phyloP scores from a whole-genome alignment of 1,140 invertebrate species.

The Plodia interpunctella region DNA sequence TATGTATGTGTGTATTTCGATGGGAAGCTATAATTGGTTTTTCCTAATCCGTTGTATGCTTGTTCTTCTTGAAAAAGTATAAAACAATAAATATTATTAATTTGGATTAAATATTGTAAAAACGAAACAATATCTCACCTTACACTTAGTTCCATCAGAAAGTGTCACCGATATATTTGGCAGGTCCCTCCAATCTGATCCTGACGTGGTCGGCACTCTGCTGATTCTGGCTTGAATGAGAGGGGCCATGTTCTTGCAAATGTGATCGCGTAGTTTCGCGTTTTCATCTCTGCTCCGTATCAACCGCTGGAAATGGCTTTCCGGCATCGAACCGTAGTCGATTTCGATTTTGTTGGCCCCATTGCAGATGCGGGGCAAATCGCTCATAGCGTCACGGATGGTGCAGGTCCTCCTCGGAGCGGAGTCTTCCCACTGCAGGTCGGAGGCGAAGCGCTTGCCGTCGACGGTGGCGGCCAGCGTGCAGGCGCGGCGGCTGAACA shows the following conservation, averaged over 20 bases:
- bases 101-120: background rate
- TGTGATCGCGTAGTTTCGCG: slow-evolving; percentile 84
- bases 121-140: slow-evolving; percentile 40
- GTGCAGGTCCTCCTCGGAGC: slow-evolving; percentile 86
- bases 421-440: slow-evolving; percentile 75
- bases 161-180: slow-evolving; percentile 87
- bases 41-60: no score
- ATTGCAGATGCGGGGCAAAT: slow-evolving; percentile 87
- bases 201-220: slow-evolving; percentile 85
- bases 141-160: slow-evolving; percentile 82
- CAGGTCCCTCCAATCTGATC: slow-evolving; percentile 92
- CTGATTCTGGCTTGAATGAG: slow-evolving; percentile 88
- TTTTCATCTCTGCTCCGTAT: slow-evolving; percentile 80
- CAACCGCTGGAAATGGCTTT: slow-evolving; percentile 87
- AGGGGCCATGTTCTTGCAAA: slow-evolving; percentile 91
- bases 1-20: no score
- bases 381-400: slow-evolving; percentile 89
- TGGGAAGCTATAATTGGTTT: no score
- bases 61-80: no score
- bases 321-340: slow-evolving; percentile 83
- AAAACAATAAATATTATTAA: no score
- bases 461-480: slow-evolving; percentile 86
- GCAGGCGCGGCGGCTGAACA: slow-evolving; percentile 85
- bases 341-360: slow-evolving; percentile 85
- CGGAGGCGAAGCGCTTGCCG: slow-evolving; percentile 78